These are phyloP conservation scores for Arenicola marina DNA, from an alignment of 2,888 invertebrate genomes.

Conservation along the genomic window DNA sequence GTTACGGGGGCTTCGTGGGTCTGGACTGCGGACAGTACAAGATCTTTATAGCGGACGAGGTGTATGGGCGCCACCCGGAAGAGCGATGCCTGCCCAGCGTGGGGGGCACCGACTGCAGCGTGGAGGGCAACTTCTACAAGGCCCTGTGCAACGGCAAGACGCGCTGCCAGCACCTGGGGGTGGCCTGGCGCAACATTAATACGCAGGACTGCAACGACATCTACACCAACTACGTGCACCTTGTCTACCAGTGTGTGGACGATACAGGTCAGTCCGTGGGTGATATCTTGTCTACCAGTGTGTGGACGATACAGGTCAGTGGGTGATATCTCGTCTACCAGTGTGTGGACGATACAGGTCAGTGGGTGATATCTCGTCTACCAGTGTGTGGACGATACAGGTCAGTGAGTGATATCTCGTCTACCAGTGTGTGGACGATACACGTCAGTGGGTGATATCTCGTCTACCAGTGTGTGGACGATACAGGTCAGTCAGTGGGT, in stretches of 20 bases:
- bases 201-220: constrained; percentile 26
- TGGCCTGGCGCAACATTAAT: constrained; percentile 29
- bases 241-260: constrained; percentile 24
- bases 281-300: too few species aligned
- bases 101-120: constrained; percentile 24
- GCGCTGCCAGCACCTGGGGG: constrained; percentile 28
- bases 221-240: constrained; percentile 33
- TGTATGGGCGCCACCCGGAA: constrained; percentile 30
- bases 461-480: too few species aligned
- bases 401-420: too few species aligned
- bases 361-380: too few species aligned
- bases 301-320: too few species aligned
- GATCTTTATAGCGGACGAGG: constrained; percentile 18
- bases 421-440: too few species aligned
- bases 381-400: too few species aligned
- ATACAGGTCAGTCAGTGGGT: too few species aligned
- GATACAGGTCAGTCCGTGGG: constrained; percentile 11
- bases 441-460: too few species aligned
- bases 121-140: constrained; percentile 27
- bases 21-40: constrained; percentile 21
- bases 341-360: too few species aligned
- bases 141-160: constrained; percentile 24
- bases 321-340: too few species aligned
- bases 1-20: constrained; percentile 30
- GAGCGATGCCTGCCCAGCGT: constrained; percentile 27